Conservation (phyloP, 2,113 vertebrate genomes). For the Anseranas semipalmata region DNA sequence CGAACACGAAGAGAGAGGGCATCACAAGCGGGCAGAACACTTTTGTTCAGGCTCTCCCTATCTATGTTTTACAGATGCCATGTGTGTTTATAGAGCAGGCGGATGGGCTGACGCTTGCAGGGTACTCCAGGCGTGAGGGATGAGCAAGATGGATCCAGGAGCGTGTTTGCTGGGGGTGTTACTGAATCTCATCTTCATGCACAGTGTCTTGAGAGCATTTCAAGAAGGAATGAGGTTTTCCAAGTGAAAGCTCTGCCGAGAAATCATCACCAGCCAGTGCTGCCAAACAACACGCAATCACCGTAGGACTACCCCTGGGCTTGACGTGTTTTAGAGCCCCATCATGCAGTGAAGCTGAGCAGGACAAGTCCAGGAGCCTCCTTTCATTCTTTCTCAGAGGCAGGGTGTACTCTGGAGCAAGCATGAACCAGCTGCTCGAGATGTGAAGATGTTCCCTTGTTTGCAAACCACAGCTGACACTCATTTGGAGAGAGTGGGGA, state of each 20-base stretch:
- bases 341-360: neutral
- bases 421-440: neutral
- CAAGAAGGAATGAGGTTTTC: conserved; percentile 32
- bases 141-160: neutral
- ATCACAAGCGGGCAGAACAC: neutral
- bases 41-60: neutral
- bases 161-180: conserved; percentile 22
- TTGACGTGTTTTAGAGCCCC: neutral
- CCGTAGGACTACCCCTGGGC: neutral
- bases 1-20: neutral
- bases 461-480: neutral
- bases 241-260: conserved; percentile 42
- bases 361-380: neutral
- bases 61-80: neutral
- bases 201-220: neutral
- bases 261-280: neutral
- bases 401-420: neutral
- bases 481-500: neutral
- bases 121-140: neutral
- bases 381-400: neutral
- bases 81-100: neutral
- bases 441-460: neutral
- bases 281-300: conserved; percentile 8
- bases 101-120: neutral
- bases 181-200: neutral